These are phyloP conservation scores for Propithecus coquereli DNA, from an alignment of 2,113 vertebrate species.

Conservation along the genomic window DNA sequence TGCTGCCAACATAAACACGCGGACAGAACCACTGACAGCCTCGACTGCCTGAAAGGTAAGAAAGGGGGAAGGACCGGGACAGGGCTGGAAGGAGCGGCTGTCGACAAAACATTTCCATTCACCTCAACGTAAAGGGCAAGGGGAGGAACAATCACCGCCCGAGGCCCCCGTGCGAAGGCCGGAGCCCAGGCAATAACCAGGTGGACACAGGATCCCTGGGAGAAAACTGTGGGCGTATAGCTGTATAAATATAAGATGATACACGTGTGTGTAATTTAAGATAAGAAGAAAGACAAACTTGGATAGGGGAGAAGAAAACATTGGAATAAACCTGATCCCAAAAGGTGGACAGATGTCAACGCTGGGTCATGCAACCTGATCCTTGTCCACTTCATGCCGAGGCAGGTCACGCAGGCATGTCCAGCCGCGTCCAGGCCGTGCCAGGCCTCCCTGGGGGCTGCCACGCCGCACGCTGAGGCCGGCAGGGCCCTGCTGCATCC, in stretches of 20 bases:
- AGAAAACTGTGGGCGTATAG: background rate
- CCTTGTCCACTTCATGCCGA: background rate
- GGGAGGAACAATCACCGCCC: fast-evolving
- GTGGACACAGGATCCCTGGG: background rate
- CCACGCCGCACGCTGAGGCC: fast-evolving
- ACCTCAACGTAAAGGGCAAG: background rate
- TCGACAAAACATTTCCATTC: background rate
- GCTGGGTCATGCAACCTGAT: background rate
- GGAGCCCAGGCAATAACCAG: background rate
- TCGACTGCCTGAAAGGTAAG: background rate
- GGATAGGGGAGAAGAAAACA: background rate
- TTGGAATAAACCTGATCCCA: background rate
- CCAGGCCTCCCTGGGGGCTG: too few relatives aligned
- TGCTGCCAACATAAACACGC: background rate
- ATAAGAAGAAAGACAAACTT: background rate
- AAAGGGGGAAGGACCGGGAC: background rate
- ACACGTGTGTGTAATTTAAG: fast-evolving
- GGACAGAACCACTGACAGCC: too few relatives aligned
- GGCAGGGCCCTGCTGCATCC: too few relatives aligned
- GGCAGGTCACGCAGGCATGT: background rate
- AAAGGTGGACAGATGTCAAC: background rate
- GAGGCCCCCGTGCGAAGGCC: fast-evolving
- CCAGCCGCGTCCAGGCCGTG: too few relatives aligned
- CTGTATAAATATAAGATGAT: background rate
- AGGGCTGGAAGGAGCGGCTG: background rate